phyloP scores from a whole-genome alignment of 2,113 vertebrate species.

The Thamnophis sirtalis region DNA sequence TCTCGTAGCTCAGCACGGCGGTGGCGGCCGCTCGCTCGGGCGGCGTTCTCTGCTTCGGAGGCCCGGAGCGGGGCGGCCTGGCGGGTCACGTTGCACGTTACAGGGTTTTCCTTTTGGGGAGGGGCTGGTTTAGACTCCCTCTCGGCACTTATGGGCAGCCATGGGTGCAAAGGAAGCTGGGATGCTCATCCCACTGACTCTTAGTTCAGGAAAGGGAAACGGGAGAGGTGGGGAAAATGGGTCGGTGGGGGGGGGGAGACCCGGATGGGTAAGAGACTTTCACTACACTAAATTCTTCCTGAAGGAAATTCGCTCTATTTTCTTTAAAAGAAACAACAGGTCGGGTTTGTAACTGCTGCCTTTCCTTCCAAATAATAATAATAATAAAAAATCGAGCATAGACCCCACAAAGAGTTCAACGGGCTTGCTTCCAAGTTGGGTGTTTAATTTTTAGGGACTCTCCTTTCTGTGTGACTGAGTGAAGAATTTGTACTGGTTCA shows the following conservation, averaged over 20 bases:
- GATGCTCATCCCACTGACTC: not conserved
- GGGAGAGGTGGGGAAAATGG: not conserved
- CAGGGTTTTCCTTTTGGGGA: not conserved
- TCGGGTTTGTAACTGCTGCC: conserved; percentile 22
- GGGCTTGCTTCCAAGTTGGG: not conserved
- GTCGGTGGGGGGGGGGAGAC: not conserved
- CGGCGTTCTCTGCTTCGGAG: not conserved
- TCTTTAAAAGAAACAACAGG: not conserved
- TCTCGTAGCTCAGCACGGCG: not conserved
- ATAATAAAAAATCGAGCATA: conserved; percentile 1
- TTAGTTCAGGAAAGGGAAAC: not conserved
- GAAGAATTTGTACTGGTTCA: conserved; percentile 46
- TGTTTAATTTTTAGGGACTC: conserved; percentile 19
- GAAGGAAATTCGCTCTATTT: not conserved
- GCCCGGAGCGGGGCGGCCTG: not conserved
- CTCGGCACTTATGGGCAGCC: not conserved
- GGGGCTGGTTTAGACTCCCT: not conserved
- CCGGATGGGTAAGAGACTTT: not conserved
- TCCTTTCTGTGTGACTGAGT: conserved; percentile 51
- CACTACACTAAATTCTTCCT: not conserved
- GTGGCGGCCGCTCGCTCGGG: not conserved
- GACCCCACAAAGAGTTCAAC: not conserved
- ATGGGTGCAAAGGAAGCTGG: not conserved
- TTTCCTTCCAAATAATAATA: conserved; percentile 32
- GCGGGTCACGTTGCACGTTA: not conserved